Percentiles rank a stretch among this genome's conserved stretches.
Conservation (phyloP, 1,140 invertebrate species). For the Hylaeus volcanicus region DNA sequence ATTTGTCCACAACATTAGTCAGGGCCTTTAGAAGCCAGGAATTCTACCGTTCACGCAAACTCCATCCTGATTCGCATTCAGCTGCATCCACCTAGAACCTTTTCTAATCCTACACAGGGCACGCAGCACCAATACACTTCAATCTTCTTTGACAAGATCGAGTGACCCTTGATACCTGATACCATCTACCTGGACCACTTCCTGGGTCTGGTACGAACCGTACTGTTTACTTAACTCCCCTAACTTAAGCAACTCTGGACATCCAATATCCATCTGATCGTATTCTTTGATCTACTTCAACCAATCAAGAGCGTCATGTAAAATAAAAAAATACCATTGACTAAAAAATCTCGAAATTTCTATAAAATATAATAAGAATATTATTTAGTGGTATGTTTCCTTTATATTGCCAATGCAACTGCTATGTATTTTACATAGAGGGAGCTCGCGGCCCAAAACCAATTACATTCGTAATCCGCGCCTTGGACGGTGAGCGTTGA, state of each 20-base stretch:
- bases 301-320: too few species aligned
- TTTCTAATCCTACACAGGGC: background rate
- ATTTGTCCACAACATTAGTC: slow-evolving; percentile 26
- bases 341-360: too few species aligned
- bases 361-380: too few species aligned
- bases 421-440: too few species aligned
- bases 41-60: slow-evolving; percentile 1
- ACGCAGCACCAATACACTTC: background rate
- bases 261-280: too few species aligned
- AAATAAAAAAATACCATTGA: too few species aligned
- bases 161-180: background rate
- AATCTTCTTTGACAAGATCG: background rate
- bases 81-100: slow-evolving; percentile 15
- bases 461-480: too few species aligned
- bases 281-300: background rate
- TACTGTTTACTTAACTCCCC: background rate
- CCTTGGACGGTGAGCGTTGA: too few species aligned
- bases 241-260: background rate
- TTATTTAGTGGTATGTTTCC: too few species aligned
- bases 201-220: background rate
- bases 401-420: too few species aligned
- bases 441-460: too few species aligned
- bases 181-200: background rate
- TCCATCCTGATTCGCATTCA: slow-evolving; percentile 14
- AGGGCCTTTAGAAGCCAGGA: background rate